Evolutionary conservation across 37 sponge, comb jelly and placozoan genomes (phyloP), one percentile per base, ranked within the genome.

Genomic region (Crambe crambe): DNA sequence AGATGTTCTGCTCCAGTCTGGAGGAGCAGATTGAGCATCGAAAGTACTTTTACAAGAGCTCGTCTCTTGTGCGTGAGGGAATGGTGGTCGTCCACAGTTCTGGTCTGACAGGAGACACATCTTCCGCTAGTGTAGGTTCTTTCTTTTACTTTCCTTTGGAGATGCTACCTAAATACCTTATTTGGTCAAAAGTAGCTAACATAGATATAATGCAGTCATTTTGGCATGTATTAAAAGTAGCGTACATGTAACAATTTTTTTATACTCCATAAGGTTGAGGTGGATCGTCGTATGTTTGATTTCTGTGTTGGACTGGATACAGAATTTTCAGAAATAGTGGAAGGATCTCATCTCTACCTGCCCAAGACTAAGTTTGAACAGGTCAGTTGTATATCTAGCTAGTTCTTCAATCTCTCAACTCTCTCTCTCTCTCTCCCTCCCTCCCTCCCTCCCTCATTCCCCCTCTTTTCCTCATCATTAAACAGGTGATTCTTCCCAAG

Each of bases 291-390:
- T 5, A 93, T 93, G 94, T 76, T 93, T 56, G 94, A 93, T 87
- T 93, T 93, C 75, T 93, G 90, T 85, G 94, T 93, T 58, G 94
- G 94, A 5, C 75, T 93, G 57, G 94, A 93, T 77, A 93, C 94
- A 1, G 94, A 93, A 77, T 93, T 93, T 79, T 89, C 90, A 58
- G 95, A 94, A 77, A 84, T 94, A 39, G 87, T 93, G 22, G 94
- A 93, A 42, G 90, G 90, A 1, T 89, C 94, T 22, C 95, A 90
- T 58, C 87, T 94, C 39, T 94, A 94, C 82, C 90, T 56, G 34
- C 91, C 95, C 20, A 90, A 90, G 83, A 90, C 88, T 22, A 89
- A 86, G 76, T 93, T 93, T 83, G 90, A 80, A 4, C 79, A 83
- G 82, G 90, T 89, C 10, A 62, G 4, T n/a, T n/a, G n/a, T n/a